These are phyloP conservation scores for Apamea epomidion DNA, from an alignment of 2,888 invertebrate genomes.

Conservation along the genomic window DNA sequence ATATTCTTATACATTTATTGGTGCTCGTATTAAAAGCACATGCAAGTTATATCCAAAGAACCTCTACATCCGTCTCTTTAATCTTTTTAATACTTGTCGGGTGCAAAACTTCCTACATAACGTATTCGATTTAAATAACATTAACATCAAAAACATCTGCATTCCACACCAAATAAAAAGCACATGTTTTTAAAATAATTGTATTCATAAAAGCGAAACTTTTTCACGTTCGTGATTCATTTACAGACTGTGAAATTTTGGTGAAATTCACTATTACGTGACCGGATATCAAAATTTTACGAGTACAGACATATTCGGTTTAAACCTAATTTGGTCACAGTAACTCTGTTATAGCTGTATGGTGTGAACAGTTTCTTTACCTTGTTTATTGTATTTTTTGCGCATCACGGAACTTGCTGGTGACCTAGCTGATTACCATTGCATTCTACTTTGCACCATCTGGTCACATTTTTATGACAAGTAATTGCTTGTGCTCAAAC, in stretches of 20 bases:
- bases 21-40: background rate
- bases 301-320: slow-evolving; percentile 24
- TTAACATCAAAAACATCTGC: slow-evolving; percentile 6
- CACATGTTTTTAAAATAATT: slow-evolving; percentile 14
- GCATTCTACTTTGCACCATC: background rate
- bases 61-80: background rate
- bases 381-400: background rate
- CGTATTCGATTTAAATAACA: background rate
- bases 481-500: background rate
- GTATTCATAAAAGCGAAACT: slow-evolving; percentile 52
- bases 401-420: background rate
- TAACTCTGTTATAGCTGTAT: slow-evolving; percentile 22
- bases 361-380: slow-evolving; percentile 2
- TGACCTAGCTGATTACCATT: background rate
- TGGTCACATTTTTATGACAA: background rate
- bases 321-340: slow-evolving; percentile 40
- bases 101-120: slow-evolving; percentile 5
- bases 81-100: background rate
- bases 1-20: background rate
- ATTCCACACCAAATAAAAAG: slow-evolving; percentile 3
- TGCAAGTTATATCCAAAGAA: background rate
- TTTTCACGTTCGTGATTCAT: slow-evolving; percentile 57
- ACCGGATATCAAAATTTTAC: slow-evolving; percentile 58
- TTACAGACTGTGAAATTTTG: slow-evolving; percentile 46
- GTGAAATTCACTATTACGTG: slow-evolving; percentile 56